Evolutionary conservation across 1,140 invertebrate species (phyloP), one percentile per base, ranked within the genome.

Genomic region (Plodia interpunctella): DNA sequence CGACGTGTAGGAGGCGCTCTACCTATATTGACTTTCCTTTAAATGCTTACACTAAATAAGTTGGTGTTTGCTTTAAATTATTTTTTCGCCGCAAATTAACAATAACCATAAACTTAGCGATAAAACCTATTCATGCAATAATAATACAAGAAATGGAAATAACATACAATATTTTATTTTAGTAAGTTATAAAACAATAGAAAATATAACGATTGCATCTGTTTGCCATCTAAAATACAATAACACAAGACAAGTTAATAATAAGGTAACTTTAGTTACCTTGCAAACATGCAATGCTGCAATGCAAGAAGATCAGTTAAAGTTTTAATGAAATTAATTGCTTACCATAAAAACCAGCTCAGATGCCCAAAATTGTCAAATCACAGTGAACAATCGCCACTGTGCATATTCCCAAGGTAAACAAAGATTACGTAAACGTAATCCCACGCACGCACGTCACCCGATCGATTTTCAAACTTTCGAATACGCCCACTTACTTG

Each of bases 401-500:
- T 76, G 78, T 88, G 83, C 83, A 88, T 83, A 85, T 83, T 78
- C 74, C 83, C 80, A 88, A 89, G 83, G 87, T 89, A 89, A 89
- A 89, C 87, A 89, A 89, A 87, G 80, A 87, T 88, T 88, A 87
- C 84, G 82, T 89, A 87, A 88, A 88, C 73, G 74, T 74, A 87
- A 88, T 87, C 86, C 84, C 82, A 88, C 84, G 83, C 82, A 87
- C 79, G 78, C 79, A 83, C 86, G 80, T 84, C 80, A 83, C 75
- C 80, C 83, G 73, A 88, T 88, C 86, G 86, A 88, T 88, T 88
- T 81, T 84, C 72, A 88, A 88, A 88, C 84, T 88, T 88, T 88
- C 80, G 81, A 87, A 86, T 88, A 88, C 86, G 86, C 86, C 86
- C 83, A 88, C 86, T 82, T 82, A 86, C 1, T 25, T 53, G 10